These are phyloP conservation scores for Pelmatolapia mariae DNA, from an alignment of 2,113 vertebrate species.

Conservation along the genomic window DNA sequence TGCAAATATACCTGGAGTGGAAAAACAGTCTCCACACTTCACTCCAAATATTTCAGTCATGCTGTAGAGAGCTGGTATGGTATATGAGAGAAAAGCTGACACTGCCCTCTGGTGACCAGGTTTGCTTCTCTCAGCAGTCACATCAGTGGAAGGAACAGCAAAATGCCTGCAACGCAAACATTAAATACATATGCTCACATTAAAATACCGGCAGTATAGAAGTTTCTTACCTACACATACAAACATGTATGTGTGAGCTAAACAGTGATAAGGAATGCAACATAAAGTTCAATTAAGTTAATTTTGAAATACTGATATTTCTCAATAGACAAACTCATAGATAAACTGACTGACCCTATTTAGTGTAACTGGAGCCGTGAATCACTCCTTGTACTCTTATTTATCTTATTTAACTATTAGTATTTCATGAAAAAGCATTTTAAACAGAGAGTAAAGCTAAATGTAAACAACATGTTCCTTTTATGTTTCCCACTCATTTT, in stretches of 20 bases:
- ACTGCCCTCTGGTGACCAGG: background rate
- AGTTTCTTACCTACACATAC: background rate
- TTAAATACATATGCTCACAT: background rate
- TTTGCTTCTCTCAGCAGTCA: background rate
- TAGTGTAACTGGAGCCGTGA: background rate
- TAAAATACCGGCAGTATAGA: background rate
- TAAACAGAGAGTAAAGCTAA: background rate
- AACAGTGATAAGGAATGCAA: background rate
- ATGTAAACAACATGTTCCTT: background rate
- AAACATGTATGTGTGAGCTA: rapidly evolving
- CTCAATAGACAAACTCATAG: rapidly evolving
- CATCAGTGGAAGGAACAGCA: rapidly evolving
- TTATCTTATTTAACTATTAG: background rate
- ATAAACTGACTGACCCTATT: background rate
- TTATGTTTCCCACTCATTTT: background rate
- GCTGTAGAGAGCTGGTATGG: background rate
- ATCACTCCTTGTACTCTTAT: background rate
- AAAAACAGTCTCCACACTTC: background rate
- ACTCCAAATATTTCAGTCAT: background rate
- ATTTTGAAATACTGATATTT: background rate
- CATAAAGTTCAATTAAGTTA: background rate
- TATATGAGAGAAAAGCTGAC: background rate
- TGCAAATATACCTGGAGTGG: background rate
- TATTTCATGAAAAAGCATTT: rapidly evolving
- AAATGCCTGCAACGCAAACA: background rate